These are phyloP conservation scores for Seriola aureovittata DNA, from an alignment of 2,113 vertebrate genomes.

Conservation along the genomic window DNA sequence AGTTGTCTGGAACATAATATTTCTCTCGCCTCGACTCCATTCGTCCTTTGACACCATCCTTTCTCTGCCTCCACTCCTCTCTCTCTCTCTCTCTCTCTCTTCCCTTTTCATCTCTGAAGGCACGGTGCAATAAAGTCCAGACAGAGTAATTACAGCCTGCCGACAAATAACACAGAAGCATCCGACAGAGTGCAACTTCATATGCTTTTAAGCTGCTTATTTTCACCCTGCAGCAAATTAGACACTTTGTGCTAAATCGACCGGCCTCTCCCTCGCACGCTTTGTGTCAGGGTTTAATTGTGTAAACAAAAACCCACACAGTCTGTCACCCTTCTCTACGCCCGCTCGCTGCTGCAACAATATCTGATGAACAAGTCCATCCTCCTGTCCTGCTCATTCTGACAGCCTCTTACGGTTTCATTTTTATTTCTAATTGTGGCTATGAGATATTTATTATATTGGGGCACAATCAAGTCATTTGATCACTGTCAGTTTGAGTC, in stretches of 20 bases:
- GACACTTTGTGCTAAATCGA: conserved; percentile 69
- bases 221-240: conserved; percentile 61
- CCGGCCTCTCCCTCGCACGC: conserved; percentile 28
- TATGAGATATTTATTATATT: background rate
- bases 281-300: conserved; percentile 63
- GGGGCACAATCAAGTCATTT: background rate
- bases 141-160: conserved; percentile 69
- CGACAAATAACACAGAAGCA: conserved; percentile 53
- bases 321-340: conserved; percentile 13
- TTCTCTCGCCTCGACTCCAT: background rate
- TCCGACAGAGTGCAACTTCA: conserved; percentile 57
- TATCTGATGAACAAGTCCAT: conserved; percentile 16
- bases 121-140: conserved; percentile 58
- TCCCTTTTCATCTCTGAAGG: conserved; percentile 49
- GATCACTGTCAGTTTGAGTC: background rate
- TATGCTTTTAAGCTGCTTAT: conserved; percentile 72
- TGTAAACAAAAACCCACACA: conserved; percentile 63
- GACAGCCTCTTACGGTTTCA: background rate
- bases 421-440: background rate
- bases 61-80: conserved; percentile 18
- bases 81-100: background rate
- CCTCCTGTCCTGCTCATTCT: background rate
- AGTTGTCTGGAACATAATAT: conserved; percentile 1
- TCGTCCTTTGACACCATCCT: conserved; percentile 39
- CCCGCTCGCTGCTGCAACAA: conserved; percentile 12